Percentiles rank a stretch among this genome's conserved stretches.
Evolutionary conservation across 2,113 vertebrate genomes (phyloP).

Genomic region (Abramis brama): DNA sequence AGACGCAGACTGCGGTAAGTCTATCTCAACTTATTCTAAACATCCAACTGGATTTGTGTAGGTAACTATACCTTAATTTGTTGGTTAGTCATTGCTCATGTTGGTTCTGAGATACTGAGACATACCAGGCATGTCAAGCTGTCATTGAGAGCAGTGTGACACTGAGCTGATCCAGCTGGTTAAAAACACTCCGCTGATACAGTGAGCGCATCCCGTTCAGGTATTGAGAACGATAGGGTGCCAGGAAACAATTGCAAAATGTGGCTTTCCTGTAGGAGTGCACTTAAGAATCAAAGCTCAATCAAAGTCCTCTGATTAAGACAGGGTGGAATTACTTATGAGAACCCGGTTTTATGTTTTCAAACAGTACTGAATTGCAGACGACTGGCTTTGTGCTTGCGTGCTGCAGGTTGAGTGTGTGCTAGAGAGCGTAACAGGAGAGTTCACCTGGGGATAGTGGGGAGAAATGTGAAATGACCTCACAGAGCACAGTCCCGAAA

Average conservation of each 20-base stretch:
- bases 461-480: constrained; percentile 16
- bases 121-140: neutral
- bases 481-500: constrained; percentile 1
- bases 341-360: constrained; percentile 2
- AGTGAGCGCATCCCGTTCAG: neutral
- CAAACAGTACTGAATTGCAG: constrained; percentile 9
- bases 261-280: neutral
- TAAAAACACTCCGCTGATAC: neutral
- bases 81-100: constrained; percentile 1
- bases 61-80: neutral
- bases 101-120: neutral
- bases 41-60: neutral
- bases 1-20: constrained; percentile 51
- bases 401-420: neutral
- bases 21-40: neutral
- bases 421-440: neutral
- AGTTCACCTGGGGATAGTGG: constrained; percentile 43
- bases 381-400: constrained; percentile 23
- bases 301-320: neutral
- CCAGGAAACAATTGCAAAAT: neutral
- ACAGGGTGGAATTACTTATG: constrained; percentile 4
- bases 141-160: constrained; percentile 35
- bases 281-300: neutral
- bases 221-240: neutral
- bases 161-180: neutral